These are phyloP conservation scores for Cinclus cinclus DNA, from an alignment of 2,113 vertebrate species.

Conservation along the genomic window DNA sequence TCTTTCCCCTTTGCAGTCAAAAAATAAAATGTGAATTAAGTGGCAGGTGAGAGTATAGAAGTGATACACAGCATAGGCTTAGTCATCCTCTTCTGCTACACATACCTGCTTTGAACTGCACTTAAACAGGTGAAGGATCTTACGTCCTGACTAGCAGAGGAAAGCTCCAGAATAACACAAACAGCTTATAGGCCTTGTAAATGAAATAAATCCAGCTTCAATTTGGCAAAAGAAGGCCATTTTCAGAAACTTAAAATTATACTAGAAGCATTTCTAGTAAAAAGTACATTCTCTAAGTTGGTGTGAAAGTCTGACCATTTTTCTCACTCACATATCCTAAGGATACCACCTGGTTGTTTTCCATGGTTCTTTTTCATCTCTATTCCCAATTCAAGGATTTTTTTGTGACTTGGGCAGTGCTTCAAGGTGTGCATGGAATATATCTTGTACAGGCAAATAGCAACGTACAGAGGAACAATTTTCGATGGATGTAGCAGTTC, in stretches of 20 bases:
- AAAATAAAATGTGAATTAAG: background rate
- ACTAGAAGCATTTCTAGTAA: background rate
- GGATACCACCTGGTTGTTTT: background rate
- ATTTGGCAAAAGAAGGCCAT: background rate
- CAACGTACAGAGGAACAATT: background rate
- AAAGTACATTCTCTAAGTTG: background rate
- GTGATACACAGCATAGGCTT: background rate
- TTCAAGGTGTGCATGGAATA: background rate
- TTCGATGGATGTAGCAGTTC: background rate
- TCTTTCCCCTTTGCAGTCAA: background rate
- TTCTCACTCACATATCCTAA: background rate
- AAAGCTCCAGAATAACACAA: background rate
- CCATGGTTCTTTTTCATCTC: background rate
- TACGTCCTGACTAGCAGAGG: background rate
- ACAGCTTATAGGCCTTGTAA: background rate
- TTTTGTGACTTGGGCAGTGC: background rate
- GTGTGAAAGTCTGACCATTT: background rate
- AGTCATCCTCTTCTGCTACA: background rate
- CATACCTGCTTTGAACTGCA: background rate
- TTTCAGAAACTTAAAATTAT: background rate
- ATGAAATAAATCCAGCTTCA: background rate
- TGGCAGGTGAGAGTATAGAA: background rate
- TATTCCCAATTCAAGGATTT: background rate
- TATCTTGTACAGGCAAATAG: accelerated
- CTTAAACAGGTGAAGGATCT: background rate